Evolutionary conservation across 2,888 invertebrate species (phyloP), one percentile per base, ranked within the genome.

Genomic region (Adelognathus sp.): DNA sequence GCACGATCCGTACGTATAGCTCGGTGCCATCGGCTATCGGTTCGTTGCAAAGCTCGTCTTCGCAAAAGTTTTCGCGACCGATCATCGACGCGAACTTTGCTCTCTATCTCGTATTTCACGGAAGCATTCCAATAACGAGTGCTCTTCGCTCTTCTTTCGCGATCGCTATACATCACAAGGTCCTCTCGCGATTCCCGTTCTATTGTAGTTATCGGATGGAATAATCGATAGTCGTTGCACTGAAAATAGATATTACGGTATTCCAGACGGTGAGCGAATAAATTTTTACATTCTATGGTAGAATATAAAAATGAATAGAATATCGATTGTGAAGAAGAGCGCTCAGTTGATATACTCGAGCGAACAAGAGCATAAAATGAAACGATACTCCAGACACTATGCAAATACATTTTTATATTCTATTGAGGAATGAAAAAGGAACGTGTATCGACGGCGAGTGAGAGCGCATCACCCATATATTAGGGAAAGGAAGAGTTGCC

Each of bases 41-140:
- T 50, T 58, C 36, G 11, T 67, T 16, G 18, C 16, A 46, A 16
- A 29, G 44, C 16, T 44, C 11, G 14, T 44, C 11, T 14, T 16
- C 44, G 16, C 52, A 41, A 76, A n/a, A 64, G 60, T 76, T 71
- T 71, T n/a, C 14, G 33, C 33, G 58, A 60, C 64, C 64, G 76
- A 76, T 71, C 66, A 61, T 46, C 58, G 31, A n/a, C n/a, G 18
- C 7, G 41, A 60, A 63, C 46, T 64, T 60, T 56, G 16, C 56
- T 31, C 56, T 46, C 18, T 7, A 44, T 39, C 46, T 74, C 50
- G 58, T 21, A 74, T 41, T 39, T 74, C 58, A 66, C 66, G 50
- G n/a, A 27, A 31, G 50, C 50, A 50, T 39, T 50, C 39, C 52
- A 50, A 60, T 70, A 71, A 33, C 16, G 58, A 71, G 39, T 11